A percentile compares a stretch with the other conserved stretches of the same genome.
Conservation (phyloP, 2,113 vertebrate genomes). For the Bagarius yarrelli region DNA sequence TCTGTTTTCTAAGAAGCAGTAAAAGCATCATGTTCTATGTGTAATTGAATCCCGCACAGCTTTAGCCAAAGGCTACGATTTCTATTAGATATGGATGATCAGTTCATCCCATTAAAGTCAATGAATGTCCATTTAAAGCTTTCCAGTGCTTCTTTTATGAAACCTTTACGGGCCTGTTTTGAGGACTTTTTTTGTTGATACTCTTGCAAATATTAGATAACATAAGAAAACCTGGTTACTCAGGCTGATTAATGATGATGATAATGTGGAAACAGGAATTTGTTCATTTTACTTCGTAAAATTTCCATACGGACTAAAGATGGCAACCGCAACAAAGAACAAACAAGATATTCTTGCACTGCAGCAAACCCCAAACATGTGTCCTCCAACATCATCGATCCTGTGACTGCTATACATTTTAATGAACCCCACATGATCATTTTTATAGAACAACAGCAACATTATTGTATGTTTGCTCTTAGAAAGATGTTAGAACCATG, state of each 20-base stretch:
- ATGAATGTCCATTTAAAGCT: constrained; percentile 77
- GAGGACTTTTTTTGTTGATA: constrained; percentile 62
- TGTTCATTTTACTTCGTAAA: constrained; percentile 30
- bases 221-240: constrained; percentile 62
- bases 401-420: constrained; percentile 1
- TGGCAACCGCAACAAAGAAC: constrained; percentile 17
- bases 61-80: constrained; percentile 77
- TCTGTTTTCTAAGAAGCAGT: constrained; percentile 78
- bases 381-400: constrained; percentile 16
- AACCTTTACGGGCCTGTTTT: constrained; percentile 74
- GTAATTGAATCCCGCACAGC: constrained; percentile 74
- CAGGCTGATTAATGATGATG: constrained; percentile 58
- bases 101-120: constrained; percentile 81
- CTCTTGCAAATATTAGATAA: constrained; percentile 69
- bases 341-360: neutral
- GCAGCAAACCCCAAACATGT: neutral
- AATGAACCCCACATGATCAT: neutral
- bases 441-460: neutral
- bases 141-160: constrained; percentile 74
- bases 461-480: neutral
- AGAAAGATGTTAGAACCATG: neutral
- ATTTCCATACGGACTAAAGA: constrained; percentile 10
- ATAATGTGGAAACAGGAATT: constrained; percentile 47
- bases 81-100: constrained; percentile 82
- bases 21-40: constrained; percentile 78